Evolutionary conservation across 2,888 invertebrate species (phyloP).

Genomic region (Pilophorus perplexus): DNA sequence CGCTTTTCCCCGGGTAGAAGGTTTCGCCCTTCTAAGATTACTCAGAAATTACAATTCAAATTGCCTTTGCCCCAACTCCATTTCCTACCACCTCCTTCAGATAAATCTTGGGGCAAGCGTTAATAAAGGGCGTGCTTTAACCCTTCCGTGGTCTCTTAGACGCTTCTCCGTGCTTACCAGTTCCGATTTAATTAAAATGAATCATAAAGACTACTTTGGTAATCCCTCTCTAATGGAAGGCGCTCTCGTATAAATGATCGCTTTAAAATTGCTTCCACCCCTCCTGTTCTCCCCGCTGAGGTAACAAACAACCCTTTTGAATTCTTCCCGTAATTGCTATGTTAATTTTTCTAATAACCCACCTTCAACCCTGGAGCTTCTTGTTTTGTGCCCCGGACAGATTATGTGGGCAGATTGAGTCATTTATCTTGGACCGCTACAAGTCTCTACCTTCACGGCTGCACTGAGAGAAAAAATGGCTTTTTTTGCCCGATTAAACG

Average conservation of each 20-base stretch:
- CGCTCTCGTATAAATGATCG: constrained; percentile 37
- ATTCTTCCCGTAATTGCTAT: constrained; percentile 38
- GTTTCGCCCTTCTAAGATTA: constrained; percentile 27
- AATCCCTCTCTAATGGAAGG: constrained; percentile 40
- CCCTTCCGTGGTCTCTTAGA: constrained; percentile 22
- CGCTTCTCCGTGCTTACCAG: constrained; percentile 28
- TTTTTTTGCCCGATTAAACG: too few species aligned
- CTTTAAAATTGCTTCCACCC: constrained; percentile 38
- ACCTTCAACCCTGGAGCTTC: constrained; percentile 38
- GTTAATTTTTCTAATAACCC: constrained; percentile 40
- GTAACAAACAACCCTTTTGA: constrained; percentile 38
- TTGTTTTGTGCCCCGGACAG: constrained; percentile 33
- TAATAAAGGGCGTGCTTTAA: constrained; percentile 39
- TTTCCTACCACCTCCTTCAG: constrained; percentile 13
- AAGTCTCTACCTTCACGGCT: too few species aligned
- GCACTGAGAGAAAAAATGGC: too few species aligned
- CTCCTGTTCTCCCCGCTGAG: constrained; percentile 8
- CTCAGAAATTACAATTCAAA: constrained; percentile 41
- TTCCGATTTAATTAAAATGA: constrained; percentile 40
- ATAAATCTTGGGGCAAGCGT: constrained; percentile 38
- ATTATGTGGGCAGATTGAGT: constrained; percentile 38
- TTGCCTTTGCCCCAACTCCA: constrained; percentile 21
- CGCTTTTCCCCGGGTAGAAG: constrained; percentile 22
- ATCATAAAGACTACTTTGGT: constrained; percentile 39
- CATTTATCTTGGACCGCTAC: constrained; percentile 34